Conservation (phyloP, 2,797 vertebrate species). For the Pampus argenteus region DNA sequence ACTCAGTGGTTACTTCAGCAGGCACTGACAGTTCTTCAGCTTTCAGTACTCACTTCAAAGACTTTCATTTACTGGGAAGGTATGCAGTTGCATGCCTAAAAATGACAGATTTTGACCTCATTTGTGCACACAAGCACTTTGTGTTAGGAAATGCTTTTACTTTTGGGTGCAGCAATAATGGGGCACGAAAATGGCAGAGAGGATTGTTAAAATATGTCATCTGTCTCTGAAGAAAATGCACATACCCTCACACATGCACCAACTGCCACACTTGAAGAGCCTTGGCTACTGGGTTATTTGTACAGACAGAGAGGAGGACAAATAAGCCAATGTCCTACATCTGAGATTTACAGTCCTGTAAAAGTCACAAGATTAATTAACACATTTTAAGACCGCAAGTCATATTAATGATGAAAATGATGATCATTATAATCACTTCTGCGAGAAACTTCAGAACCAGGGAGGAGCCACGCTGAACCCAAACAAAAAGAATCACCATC, state of each 20-base stretch:
- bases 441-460: not conserved
- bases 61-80: conserved; percentile 17
- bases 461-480: not conserved
- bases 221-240: not conserved
- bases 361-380: conserved; percentile 57
- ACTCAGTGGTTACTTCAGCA: conserved; percentile 18
- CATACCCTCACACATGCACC: too few relatives aligned
- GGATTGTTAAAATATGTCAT: not conserved
- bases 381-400: conserved; percentile 33
- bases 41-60: conserved; percentile 33
- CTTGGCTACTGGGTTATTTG: conserved; percentile 17
- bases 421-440: conserved; percentile 17
- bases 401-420: conserved; percentile 7
- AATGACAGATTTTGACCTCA: conserved; percentile 8
- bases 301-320: conserved; percentile 27
- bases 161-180: conserved; percentile 1
- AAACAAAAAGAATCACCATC: not conserved
- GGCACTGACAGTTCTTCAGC: conserved; percentile 4
- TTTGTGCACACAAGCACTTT: not conserved
- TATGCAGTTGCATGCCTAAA: not conserved
- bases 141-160: conserved; percentile 2
- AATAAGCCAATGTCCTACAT: conserved; percentile 18
- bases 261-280: not conserved
- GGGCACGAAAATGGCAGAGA: not conserved
- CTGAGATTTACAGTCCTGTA: conserved; percentile 49